Base-by-base conservation (phyloP, 2,113 vertebrate genomes). In the Chloroceryle aenea region DNA sequence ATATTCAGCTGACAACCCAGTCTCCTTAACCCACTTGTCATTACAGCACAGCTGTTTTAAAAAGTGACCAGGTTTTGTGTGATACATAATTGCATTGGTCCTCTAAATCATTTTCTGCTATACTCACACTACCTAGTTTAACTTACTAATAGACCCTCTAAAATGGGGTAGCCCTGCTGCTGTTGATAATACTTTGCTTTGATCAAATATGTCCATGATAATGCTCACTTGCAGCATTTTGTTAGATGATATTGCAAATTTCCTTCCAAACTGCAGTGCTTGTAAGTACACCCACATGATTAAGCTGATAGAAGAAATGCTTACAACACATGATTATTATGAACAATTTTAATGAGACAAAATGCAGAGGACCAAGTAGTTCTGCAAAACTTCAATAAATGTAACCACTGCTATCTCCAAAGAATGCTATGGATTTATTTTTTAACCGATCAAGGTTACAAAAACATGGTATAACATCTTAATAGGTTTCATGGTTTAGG, bases 261-360 rank as follows among this genome's bases (percentile, higher is more conserved):
- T 91, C n/a, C 48, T 93, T 95, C 32, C 53, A 87, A 95, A 95
- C 9, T 85, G 48, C 75, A 72, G n/a, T 87, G 74, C 75, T 94
- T 50, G 71, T 78, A 85, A 82, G 53, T 45, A 62, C 47, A 42
- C 17, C 27, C 81, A 94, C 43, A 43, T 9, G 29, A 47, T 74
- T 74, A 85, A 87, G 34, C 15, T 94, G 77, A 79, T 47, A 93
- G 89, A 87, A 48, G 2, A 87, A 93, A 63, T 59, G 78, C 94
- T 96, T 91, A 34, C 61, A 78, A 62, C 29, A 77, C 21, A 30
- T 87, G 5, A 78, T 81, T 81, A 75, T 72, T 76, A 82, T 43
- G 36, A 87, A 61, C 18, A 53, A 48, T 59, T 93, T 81, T 61
- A 91, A 68, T 83, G 17, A 87, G 43, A 27, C 26, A 79, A 95